Conservation (phyloP, 2,113 vertebrate species). For the Litocranius walleri region DNA sequence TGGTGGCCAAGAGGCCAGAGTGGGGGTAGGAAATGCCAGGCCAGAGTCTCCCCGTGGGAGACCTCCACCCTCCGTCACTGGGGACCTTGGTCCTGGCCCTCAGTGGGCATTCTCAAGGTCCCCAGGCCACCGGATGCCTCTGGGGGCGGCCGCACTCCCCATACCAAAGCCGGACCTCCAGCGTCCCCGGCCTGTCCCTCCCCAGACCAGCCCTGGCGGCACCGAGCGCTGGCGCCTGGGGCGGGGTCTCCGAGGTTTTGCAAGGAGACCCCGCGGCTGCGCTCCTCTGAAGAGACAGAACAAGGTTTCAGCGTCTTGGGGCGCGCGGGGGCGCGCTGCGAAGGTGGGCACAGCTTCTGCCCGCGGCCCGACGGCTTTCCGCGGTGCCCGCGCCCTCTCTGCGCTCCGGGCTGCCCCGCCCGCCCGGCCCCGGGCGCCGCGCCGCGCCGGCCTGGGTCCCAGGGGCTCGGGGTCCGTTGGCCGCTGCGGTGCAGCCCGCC, state of each 20-base stretch:
- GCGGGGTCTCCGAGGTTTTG: neutral
- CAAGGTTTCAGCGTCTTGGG: neutral
- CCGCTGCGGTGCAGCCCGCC: too few species aligned
- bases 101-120: neutral
- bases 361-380: neutral
- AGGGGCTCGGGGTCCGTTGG: accelerated
- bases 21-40: neutral
- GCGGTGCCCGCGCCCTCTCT: neutral
- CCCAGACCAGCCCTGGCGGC: neutral
- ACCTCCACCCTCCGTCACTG: neutral
- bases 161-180: neutral
- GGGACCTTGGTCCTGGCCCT: neutral
- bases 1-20: neutral
- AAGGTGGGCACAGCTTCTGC: neutral
- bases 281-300: neutral
- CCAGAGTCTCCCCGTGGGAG: neutral
- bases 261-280: neutral
- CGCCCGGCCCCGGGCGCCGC: too few species aligned
- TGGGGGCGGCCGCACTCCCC: neutral
- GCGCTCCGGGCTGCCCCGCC: neutral
- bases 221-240: neutral
- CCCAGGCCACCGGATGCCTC: neutral
- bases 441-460: neutral
- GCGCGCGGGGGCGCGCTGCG: too few species aligned
- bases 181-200: neutral